Base-by-base conservation (phyloP, 2,113 vertebrate species). In the Athene noctua region DNA sequence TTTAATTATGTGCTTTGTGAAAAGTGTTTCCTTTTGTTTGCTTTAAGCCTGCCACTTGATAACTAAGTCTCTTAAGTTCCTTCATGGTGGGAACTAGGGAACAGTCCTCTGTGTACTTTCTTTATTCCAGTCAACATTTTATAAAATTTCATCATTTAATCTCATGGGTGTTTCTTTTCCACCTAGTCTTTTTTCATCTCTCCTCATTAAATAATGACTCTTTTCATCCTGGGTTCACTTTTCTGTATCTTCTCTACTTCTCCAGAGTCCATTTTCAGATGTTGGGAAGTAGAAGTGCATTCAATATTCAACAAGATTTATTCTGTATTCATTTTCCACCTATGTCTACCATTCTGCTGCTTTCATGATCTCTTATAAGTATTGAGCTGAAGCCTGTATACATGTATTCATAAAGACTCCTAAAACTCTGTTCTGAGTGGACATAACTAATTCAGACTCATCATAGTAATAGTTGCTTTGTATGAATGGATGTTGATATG, bases 11-110 rank as follows among this genome's bases (percentile, higher is more conserved):
- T 94, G 86, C 67, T 83, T 92, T 70, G 30, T 88, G 88, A 96
- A 90, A 90, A 83, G 46, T 73, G 51, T 90, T 96, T 93, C 95
- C 94, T 92, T 92, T 92, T 88, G 85, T 94, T 94, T 92, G 54
- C 63, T 92, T 93, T 95, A 83, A 93, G 11, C 54, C 54, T 88
- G 86, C 57, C 75, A 88, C 71, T 93, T 86, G 74, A 80, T 72
- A 86, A 65, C 67, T 80, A 71, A 78, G 54, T 65, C 58, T 80
- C 46, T 9, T 30, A 73, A 73, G 17, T 73, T 92, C 13, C 54
- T 73, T 90, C 55, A 20, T 61, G 40, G 57, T 57, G 44, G 57
- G 70, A 94, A 55, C 10, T 47, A 87, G 65, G 65, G 68, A 91
- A 74, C 11, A 26, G 25, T 80, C 81, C n/a, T 84, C 22, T 67